A percentile compares a stretch with the other conserved stretches of the same genome.
These are phyloP conservation scores for Coelogynopora nodosa DNA, from an alignment of 2,888 invertebrate genomes.

Conservation along the genomic window DNA sequence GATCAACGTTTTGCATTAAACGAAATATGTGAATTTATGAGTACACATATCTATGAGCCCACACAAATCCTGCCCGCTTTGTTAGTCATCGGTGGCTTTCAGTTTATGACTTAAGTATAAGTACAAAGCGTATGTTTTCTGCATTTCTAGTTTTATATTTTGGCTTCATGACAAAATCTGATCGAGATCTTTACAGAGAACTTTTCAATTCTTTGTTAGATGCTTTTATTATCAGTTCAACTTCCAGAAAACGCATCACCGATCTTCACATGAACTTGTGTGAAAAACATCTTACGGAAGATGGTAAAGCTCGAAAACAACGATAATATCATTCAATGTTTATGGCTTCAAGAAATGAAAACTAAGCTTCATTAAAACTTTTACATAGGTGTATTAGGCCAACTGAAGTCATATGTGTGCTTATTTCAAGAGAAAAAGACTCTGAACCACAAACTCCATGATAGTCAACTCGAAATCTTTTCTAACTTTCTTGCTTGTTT, in stretches of 20 bases:
- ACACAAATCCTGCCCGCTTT: not conserved
- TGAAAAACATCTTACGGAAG: not conserved
- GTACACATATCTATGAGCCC: no score
- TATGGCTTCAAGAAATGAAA: not conserved
- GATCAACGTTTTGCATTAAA: not conserved
- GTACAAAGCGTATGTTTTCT: not conserved
- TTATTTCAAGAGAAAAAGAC: not conserved
- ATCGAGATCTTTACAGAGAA: not conserved
- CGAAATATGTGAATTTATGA: not conserved
- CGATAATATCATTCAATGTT: not conserved
- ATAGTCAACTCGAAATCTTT: not conserved
- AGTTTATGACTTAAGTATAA: not conserved
- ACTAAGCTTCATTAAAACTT: not conserved
- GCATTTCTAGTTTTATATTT: no score
- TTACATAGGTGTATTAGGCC: not conserved
- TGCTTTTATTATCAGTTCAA: not conserved
- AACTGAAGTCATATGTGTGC: not conserved
- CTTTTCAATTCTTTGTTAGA: not conserved
- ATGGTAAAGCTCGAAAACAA: not conserved
- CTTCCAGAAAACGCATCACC: not conserved
- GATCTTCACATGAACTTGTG: not conserved
- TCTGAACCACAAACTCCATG: not conserved
- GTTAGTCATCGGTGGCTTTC: not conserved
- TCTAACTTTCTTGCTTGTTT: not conserved
- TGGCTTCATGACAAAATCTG: not conserved